phyloP scores from a whole-genome alignment of 35 echinoderm and acorn worm species.

The Ptychodera flava region DNA sequence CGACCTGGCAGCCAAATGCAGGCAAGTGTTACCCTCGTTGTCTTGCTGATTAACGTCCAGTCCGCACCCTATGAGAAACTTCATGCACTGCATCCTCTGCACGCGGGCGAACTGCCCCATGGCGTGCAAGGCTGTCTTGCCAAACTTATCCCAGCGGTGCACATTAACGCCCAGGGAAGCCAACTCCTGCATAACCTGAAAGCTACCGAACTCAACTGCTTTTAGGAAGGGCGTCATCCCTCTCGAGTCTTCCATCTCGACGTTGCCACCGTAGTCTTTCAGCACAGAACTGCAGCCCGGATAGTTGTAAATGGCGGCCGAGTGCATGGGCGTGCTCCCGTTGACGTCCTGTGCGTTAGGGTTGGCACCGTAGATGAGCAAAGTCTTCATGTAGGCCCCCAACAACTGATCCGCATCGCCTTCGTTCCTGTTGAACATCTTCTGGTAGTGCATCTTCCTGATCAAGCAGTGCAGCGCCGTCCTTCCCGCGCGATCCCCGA shows the following conservation, averaged over 20 bases:
- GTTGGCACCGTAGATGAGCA: conserved; percentile 7
- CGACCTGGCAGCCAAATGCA: conserved; percentile 7
- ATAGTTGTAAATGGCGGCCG: conserved; percentile 34
- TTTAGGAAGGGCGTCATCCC: conserved; percentile 23
- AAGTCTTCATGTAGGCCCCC: not conserved
- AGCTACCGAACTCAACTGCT: conserved; percentile 21
- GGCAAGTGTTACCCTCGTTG: not conserved
- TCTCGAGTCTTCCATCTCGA: conserved; percentile 10
- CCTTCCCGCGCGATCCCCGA: conserved; percentile 18
- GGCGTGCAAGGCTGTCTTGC: conserved; percentile 30
- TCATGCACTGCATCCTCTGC: conserved; percentile 14
- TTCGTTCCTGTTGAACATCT: not conserved
- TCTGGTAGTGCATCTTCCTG: conserved; percentile 16
- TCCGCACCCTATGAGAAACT: conserved; percentile 10
- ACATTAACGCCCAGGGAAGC: conserved; percentile 18
- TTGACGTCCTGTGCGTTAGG: conserved; percentile 12
- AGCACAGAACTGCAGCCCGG: not conserved
- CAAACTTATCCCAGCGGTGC: not conserved
- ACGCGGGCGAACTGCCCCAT: not conserved
- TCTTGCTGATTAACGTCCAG: conserved; percentile 23
- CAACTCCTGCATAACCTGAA: conserved; percentile 7
- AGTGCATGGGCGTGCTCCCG: conserved; percentile 14
- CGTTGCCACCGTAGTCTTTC: not conserved
- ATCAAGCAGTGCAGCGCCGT: conserved; percentile 40
- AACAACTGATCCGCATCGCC: not conserved